Conservation (phyloP, 2,797 vertebrate genomes). For the Lacerta viridis region DNA sequence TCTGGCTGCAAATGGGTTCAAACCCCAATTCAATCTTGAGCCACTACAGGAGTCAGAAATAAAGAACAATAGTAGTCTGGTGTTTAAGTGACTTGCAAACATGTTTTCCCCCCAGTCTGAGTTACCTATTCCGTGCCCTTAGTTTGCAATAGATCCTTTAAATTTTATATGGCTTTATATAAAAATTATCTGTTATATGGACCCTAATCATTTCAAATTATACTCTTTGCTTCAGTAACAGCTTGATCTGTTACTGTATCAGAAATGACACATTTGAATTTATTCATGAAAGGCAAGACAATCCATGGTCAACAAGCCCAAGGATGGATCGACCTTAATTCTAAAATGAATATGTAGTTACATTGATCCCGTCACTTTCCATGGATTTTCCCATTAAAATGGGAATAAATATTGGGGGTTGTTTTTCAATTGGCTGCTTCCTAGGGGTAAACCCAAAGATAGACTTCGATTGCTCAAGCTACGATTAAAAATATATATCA, state of each 20-base stretch:
- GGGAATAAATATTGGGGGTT: constrained; percentile 43
- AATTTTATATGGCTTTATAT: not conserved
- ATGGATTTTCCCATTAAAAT: constrained; percentile 46
- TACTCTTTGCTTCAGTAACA: constrained; percentile 19
- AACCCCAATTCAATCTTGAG: not conserved
- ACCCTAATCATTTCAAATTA: not conserved
- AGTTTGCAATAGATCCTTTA: not conserved
- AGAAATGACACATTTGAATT: constrained; percentile 20
- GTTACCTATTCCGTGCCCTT: not conserved
- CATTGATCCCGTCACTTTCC: constrained; percentile 28
- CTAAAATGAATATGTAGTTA: not conserved
- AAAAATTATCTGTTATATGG: not conserved
- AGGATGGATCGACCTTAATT: constrained; percentile 26
- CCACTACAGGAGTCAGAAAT: not conserved
- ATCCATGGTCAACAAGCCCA: not conserved
- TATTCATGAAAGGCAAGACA: constrained; percentile 19
- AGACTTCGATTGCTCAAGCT: constrained; percentile 43
- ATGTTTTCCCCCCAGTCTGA: not conserved
- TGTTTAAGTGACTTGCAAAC: not conserved
- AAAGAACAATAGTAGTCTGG: not conserved
- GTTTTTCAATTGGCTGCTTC: not conserved
- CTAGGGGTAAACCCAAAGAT: not conserved
- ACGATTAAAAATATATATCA: constrained; percentile 41
- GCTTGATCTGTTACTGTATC: constrained; percentile 7
- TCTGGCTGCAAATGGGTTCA: not conserved